Evolutionary conservation across 2,797 vertebrate genomes (phyloP).

Genomic region (Sardinella longiceps): DNA sequence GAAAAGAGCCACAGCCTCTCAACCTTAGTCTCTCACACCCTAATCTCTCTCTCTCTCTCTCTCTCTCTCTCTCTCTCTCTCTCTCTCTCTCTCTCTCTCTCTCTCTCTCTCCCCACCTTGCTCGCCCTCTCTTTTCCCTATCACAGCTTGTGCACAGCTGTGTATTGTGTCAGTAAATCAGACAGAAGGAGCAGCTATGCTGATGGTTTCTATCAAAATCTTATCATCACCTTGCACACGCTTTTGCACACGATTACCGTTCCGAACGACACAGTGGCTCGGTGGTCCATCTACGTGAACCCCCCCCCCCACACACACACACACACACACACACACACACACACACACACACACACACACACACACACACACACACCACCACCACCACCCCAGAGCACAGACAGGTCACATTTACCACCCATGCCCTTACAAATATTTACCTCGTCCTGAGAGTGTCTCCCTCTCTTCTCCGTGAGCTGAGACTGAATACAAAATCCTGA

Average conservation of each 20-base stretch:
- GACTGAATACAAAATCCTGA: constrained; percentile 1
- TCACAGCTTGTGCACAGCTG: neutral
- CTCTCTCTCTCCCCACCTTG: no score
- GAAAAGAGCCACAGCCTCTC: neutral
- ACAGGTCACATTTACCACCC: constrained; percentile 70
- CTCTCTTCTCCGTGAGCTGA: neutral
- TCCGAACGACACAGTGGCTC: constrained; percentile 58
- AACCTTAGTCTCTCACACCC: neutral
- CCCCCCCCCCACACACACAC: constrained; percentile 59
- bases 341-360: constrained; percentile 43
- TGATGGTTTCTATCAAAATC: constrained; percentile 74
- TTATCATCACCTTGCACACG: constrained; percentile 68
- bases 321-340: constrained; percentile 37
- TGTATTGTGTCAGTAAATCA: constrained; percentile 65
- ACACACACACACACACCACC: no score
- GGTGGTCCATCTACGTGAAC: constrained; percentile 65
- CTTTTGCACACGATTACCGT: constrained; percentile 62
- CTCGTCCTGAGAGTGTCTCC: neutral
- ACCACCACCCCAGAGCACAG: constrained; percentile 21
- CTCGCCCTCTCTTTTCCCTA: no score
- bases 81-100: constrained; percentile 35
- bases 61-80: constrained; percentile 42
- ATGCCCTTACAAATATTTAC: constrained; percentile 60
- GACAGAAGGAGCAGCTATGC: constrained; percentile 60
- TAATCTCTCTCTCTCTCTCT: constrained; percentile 16